These are phyloP conservation scores for Sinella curviseta DNA, from an alignment of 1,140 invertebrate species.

Conservation along the genomic window DNA sequence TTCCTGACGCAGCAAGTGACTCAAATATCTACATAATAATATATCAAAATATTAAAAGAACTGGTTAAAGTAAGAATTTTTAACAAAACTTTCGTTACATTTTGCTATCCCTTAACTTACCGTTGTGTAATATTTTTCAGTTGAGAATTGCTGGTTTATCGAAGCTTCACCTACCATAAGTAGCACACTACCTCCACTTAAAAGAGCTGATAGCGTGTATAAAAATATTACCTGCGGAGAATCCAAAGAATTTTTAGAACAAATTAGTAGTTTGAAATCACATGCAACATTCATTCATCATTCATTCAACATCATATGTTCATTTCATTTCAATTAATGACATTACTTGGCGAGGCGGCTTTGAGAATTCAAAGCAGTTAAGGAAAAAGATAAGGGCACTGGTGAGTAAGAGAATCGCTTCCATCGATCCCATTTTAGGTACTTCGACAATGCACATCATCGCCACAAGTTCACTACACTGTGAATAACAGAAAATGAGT, in stretches of 20 bases:
- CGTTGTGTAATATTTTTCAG: neutral
- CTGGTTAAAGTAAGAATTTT: too few relatives aligned
- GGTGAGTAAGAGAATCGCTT: neutral
- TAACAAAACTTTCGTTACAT: neutral
- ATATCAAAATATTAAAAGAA: too few relatives aligned
- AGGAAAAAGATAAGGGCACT: neutral
- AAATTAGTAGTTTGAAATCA: too few relatives aligned
- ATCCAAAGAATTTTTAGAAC: neutral
- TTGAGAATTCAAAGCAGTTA: slow-evolving; percentile 32
- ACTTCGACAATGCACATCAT: slow-evolving; percentile 5
- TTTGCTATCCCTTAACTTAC: neutral
- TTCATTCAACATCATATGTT: too few relatives aligned
- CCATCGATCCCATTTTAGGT: neutral
- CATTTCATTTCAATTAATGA: neutral
- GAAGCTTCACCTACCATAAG: neutral
- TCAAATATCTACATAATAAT: neutral
- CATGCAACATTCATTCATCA: too few relatives aligned
- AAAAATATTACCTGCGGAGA: neutral
- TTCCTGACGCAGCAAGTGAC: neutral
- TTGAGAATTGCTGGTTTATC: neutral
- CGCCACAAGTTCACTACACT: slow-evolving; percentile 17
- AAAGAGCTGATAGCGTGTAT: neutral
- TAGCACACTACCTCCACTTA: neutral
- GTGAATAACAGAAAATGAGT: neutral
- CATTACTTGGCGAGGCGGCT: neutral